Percentiles rank a stretch among this genome's conserved stretches.
phyloP scores from a whole-genome alignment of 2,113 vertebrate species.

The Propithecus coquereli region DNA sequence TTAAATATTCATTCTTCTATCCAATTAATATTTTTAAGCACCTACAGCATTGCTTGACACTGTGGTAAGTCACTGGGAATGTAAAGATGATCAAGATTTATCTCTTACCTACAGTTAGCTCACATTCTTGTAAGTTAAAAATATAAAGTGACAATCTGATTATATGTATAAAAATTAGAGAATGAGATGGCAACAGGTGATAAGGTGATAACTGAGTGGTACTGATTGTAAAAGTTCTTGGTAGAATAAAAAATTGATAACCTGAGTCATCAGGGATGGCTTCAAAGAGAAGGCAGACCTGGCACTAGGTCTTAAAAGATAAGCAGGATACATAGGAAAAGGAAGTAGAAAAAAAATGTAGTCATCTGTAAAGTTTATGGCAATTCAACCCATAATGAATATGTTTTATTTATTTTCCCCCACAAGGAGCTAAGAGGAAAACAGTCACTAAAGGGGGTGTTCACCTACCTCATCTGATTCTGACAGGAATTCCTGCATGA shows the following conservation, averaged over 20 bases:
- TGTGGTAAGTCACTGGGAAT: constrained; percentile 8
- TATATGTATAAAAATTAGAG: constrained; percentile 29
- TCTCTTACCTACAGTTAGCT: constrained; percentile 34
- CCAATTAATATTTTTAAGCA: constrained; percentile 15
- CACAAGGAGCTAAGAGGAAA: not conserved
- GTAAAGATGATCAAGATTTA: constrained; percentile 40
- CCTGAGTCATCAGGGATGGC: not conserved
- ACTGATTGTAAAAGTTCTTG: not conserved
- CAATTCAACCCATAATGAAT: not conserved
- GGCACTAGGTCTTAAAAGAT: not conserved
- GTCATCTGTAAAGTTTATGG: not conserved
- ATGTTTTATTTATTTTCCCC: not conserved
- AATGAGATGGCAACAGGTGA: not conserved
- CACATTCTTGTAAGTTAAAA: constrained; percentile 49
- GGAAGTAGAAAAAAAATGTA: not conserved
- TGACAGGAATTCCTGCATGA: constrained; percentile 98
- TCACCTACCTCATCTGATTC: constrained; percentile 95
- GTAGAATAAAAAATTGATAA: not conserved
- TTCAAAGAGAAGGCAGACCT: not conserved
- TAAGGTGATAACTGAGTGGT: not conserved
- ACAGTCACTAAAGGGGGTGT: fast-evolving
- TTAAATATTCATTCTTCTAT: not conserved
- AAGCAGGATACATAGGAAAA: not conserved
- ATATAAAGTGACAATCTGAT: constrained; percentile 43
- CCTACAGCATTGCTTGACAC: not conserved